phyloP scores from a whole-genome alignment of 2,888 invertebrate genomes.

The Nephrotoma guestfalica region DNA sequence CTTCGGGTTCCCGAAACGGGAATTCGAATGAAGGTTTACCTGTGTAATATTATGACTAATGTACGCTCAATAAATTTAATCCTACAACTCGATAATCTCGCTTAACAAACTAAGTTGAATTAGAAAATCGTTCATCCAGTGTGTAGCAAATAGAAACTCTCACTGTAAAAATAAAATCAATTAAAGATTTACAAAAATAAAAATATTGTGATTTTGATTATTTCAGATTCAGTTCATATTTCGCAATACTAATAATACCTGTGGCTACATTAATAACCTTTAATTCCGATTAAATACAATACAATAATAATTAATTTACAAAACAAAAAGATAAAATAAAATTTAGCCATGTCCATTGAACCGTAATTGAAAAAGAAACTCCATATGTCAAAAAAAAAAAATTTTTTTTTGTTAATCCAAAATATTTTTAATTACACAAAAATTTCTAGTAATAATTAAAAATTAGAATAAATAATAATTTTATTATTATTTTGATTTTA shows the following conservation, averaged over 20 bases:
- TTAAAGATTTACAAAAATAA: background rate
- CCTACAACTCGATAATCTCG: too few species aligned
- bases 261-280: background rate
- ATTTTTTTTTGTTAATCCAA: background rate
- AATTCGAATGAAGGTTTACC: too few species aligned
- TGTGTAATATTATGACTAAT: too few species aligned
- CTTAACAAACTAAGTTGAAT: too few species aligned
- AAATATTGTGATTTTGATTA: background rate
- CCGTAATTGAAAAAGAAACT: background rate
- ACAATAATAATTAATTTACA: background rate
- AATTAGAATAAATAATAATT: background rate
- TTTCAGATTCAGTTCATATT: background rate
- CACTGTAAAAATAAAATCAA: background rate
- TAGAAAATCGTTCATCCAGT: background rate
- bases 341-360: conserved; percentile 3
- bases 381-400: conserved; percentile 1
- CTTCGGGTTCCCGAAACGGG: too few species aligned
- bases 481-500: background rate
- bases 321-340: background rate
- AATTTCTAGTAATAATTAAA: background rate
- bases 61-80: too few species aligned
- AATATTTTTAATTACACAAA: background rate
- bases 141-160: background rate
- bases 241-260: background rate
- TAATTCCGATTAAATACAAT: background rate